Base-by-base conservation (phyloP, 2,888 invertebrate genomes). In the Steromphala cineraria region DNA sequence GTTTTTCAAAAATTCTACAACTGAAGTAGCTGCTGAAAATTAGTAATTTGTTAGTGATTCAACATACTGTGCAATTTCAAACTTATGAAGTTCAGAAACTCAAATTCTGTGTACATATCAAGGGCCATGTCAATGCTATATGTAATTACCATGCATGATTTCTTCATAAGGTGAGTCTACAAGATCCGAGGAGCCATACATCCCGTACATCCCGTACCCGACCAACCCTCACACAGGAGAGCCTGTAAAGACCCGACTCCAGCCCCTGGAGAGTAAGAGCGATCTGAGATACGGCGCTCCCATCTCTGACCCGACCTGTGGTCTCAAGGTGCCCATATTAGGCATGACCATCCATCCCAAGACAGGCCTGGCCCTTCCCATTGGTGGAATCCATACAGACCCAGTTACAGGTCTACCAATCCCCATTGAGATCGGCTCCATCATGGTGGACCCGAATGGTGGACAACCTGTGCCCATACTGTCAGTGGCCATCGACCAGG, bases 381-480 rank as follows among this genome's bases (percentile, higher is more conserved):
- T 93, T 1, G 92, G 90, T 31, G 91, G 93, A 13, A 89, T 92
- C 17, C 92, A 92, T 82, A 85, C 87, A 5, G 93, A 93, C 81
- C 91, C 92, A 0, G 91, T 93, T 31, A 92, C 92, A 1, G 89
- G 90, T 5, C 84, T 92, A 53, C 90, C 91, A 2, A 88, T 91
- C n/a, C 90, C 93, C 13, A 92, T 93, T 36, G 93, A 93, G 79
- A 84, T 92, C 3, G 92, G 92, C 0, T 91, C 92, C 7, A 80
- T 92, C 40, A 92, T 93, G 92, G 83, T 91, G 15, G 93, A 93
- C 80, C 90, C 92, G 0, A 87, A 85, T 56, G 88, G 90, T 21
- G 88, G 87, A 62, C 83, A 86, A 62, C 90, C 92, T 7, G 92
- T 92, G 28, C 93, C 92, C 0, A 90, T 93, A n/a, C 81, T 93